Base-by-base conservation (phyloP, 2,888 invertebrate species). In the Folsomia candida region DNA sequence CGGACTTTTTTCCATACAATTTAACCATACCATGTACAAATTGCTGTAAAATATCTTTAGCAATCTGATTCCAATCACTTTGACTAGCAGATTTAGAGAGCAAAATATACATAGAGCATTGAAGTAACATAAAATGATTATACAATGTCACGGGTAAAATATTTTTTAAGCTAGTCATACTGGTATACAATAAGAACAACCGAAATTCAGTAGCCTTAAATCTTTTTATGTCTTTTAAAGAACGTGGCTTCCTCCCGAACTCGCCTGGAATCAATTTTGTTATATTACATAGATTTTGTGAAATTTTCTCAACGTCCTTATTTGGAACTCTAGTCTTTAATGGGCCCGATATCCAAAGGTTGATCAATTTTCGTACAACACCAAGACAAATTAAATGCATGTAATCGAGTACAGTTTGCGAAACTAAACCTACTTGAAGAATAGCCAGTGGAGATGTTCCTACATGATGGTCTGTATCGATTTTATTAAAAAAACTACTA, bases 381-480 rank as follows among this genome's bases (percentile, higher is more conserved):
- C n/a, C n/a, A n/a, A n/a, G n/a, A n/a, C n/a, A n/a, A n/a, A n/a
- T n/a, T n/a, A n/a, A n/a, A n/a, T n/a, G n/a, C n/a, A n/a, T 67
- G 25, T 67, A 67, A 26, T 67, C 62, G 11, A 59, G 26, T 1
- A 37, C 47, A 20, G 57, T 9, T 2, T 64, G 24, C 2, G n/a
- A 20, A 14, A 69, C 69, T 25, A 64, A n/a, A 3, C 47, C 64
- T 25, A 69, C 2, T 18, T 3, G 6, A 26, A 64, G 47, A 1
- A 37, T 18, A 20, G 6, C 18, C 1, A 69, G 26, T 26, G 69
- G 69, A 4, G 69, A 64, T 1, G 2, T 6, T 25, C 24, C 20
- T n/a, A 2, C 25, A 27, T 69, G 69, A 64, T 69, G 69, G 29
- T 29, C 24, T 2, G 2, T 9, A n/a, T 69, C 69, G 18, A 11